These are phyloP conservation scores for Salpingus planirostris DNA, from an alignment of 2,888 invertebrate species.

Conservation along the genomic window DNA sequence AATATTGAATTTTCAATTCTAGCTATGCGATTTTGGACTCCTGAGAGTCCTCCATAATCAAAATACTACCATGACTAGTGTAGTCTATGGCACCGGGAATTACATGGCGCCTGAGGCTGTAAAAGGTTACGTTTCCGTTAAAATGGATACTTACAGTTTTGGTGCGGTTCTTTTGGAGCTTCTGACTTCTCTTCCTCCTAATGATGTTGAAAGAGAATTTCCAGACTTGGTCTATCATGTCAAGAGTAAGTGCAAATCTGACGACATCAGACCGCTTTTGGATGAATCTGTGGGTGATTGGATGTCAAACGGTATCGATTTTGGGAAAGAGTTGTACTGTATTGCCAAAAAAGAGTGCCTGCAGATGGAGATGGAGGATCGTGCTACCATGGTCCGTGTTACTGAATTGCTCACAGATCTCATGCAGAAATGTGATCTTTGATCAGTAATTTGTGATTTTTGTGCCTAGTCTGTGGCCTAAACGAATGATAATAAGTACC, in stretches of 20 bases:
- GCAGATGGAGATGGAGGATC: too few relatives aligned
- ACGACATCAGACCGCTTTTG: background rate
- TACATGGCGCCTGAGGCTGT: constrained; percentile 71
- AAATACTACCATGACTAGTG: constrained; percentile 46
- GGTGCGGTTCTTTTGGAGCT: constrained; percentile 69
- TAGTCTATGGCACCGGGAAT: constrained; percentile 57
- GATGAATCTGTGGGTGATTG: background rate
- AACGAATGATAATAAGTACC: too few relatives aligned
- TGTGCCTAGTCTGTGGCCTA: too few relatives aligned
- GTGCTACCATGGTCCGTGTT: too few relatives aligned
- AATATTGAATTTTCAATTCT: constrained; percentile 25
- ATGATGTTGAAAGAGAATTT: constrained; percentile 36
- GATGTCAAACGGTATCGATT: background rate
- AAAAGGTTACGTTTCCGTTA: constrained; percentile 59
- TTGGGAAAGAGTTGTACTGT: background rate
- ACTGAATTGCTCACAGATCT: too few relatives aligned
- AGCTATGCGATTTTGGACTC: constrained; percentile 71
- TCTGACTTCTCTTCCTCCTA: constrained; percentile 58
- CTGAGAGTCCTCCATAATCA: constrained; percentile 47
- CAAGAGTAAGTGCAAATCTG: too few relatives aligned
- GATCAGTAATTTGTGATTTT: too few relatives aligned
- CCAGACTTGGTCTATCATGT: constrained; percentile 49
- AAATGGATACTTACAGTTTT: constrained; percentile 68
- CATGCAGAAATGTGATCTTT: too few relatives aligned
- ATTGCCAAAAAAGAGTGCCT: too few relatives aligned